These are phyloP conservation scores for Nesogale talazaci DNA, from an alignment of 2,113 vertebrate genomes.

Conservation along the genomic window DNA sequence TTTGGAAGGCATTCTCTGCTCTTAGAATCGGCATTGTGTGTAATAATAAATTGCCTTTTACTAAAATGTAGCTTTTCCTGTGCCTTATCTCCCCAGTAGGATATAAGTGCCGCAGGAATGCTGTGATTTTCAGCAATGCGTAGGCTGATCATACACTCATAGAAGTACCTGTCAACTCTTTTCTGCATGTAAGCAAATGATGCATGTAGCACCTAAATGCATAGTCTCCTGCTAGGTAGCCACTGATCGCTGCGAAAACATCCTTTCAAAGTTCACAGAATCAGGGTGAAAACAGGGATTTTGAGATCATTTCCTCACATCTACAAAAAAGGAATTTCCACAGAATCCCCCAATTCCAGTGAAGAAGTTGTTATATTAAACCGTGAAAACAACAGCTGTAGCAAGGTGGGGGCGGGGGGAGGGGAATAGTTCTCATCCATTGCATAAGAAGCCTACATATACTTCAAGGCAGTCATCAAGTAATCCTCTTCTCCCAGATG, in stretches of 20 bases:
- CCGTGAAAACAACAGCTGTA: slow-evolving; percentile 13
- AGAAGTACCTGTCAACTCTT: no score
- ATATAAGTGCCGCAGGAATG: not conserved
- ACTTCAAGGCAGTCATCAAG: slow-evolving; percentile 60
- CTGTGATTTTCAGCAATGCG: not conserved
- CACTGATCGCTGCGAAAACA: not conserved
- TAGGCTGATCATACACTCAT: not conserved
- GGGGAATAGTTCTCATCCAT: slow-evolving; percentile 28
- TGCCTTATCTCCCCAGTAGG: not conserved
- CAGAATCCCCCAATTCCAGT: slow-evolving; percentile 11
- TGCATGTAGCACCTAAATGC: not conserved
- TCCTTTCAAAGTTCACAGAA: slow-evolving; percentile 42
- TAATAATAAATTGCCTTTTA: not conserved
- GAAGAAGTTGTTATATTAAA: slow-evolving; percentile 49
- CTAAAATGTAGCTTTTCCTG: slow-evolving; percentile 5
- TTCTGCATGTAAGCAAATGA: no score
- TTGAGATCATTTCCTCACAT: slow-evolving; percentile 19
- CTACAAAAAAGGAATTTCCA: slow-evolving; percentile 31
- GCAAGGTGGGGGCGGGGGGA: not conserved
- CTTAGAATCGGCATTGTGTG: not conserved
- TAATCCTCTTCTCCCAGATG: slow-evolving; percentile 66
- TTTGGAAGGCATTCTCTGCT: slow-evolving; percentile 4
- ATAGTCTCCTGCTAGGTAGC: not conserved
- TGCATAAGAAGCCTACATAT: slow-evolving; percentile 30
- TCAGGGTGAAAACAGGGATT: not conserved